Conservation (phyloP, 1,140 invertebrate species). For the Microplitis mediator region DNA sequence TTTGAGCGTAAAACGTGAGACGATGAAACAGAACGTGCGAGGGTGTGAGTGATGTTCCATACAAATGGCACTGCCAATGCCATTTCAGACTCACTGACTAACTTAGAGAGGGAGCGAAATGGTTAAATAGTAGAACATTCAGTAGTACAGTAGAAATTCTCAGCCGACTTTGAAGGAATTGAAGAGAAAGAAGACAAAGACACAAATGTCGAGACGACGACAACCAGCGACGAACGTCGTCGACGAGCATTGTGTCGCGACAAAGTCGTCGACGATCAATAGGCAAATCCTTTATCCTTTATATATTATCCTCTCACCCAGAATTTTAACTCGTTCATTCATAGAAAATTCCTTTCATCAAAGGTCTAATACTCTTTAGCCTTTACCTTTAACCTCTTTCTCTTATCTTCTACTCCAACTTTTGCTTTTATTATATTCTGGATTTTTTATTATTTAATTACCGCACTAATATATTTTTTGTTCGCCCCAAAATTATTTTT, state of each 20-base stretch:
- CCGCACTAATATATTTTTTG: too few species aligned
- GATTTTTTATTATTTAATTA: too few species aligned
- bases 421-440: too few species aligned
- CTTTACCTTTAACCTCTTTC: too few species aligned
- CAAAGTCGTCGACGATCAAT: slow-evolving; percentile 17
- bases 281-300: slow-evolving; percentile 9
- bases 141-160: not conserved
- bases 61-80: not conserved
- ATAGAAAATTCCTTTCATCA: too few species aligned
- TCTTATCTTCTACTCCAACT: too few species aligned
- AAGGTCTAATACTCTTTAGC: too few species aligned
- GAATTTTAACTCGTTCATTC: not conserved
- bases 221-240: not conserved
- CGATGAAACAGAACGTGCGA: not conserved
- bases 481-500: too few species aligned
- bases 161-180: not conserved
- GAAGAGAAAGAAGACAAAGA: not conserved
- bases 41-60: not conserved
- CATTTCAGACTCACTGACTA: too few species aligned
- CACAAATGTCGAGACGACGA: not conserved
- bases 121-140: not conserved
- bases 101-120: not conserved
- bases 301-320: not conserved
- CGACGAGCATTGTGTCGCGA: not conserved
- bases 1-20: slow-evolving; percentile 1